Base-by-base conservation (phyloP, 2,888 invertebrate species). In the Pollenia griseotomentosa region DNA sequence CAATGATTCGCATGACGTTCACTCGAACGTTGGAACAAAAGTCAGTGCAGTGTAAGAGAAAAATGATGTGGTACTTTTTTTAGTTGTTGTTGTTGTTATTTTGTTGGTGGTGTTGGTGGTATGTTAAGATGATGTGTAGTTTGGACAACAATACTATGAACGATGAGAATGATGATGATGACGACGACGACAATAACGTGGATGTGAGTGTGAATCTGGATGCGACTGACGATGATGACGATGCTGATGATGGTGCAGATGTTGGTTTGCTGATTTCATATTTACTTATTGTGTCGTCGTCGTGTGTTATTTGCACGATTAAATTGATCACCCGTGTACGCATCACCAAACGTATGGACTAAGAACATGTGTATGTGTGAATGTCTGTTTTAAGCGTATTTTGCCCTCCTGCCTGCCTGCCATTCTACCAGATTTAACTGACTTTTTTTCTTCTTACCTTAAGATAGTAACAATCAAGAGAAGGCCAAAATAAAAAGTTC, bases 271-370 rank as follows among this genome's bases (percentile, higher is more conserved):
- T 87, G 87, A 92, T 92, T 91, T 90, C 91, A 92, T 92, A 92
- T 92, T 92, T 92, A 92, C 91, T 92, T 92, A 92, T 91, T 91
- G 90, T 90, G 88, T 89, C 89, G 89, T 89, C 89, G 89, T 89
- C 89, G 88, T 86, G 88, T 92, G 91, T 92, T 92, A 92, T 92
- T 92, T 92, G 92, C 89, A 91, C 91, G 92, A 92, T 92, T 92
- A 92, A 92, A 92, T 91, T 92, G 92, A 92, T 92, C 92, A 90
- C 90, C 88, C 85, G 89, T 89, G 86, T 77, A 87, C 87, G 87
- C 87, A 87, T 87, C 81, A 78, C 73, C 68, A 82, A 84, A 68
- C 57, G 79, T 65, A 70, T 23, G 19, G 23, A 44, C 46, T 11
- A 55, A 33, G 6, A 33, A 33, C 33, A 59, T 59, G 10, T 48